Conservation (phyloP, 2,797 vertebrate genomes). For the Mormyrops boulengeri region DNA sequence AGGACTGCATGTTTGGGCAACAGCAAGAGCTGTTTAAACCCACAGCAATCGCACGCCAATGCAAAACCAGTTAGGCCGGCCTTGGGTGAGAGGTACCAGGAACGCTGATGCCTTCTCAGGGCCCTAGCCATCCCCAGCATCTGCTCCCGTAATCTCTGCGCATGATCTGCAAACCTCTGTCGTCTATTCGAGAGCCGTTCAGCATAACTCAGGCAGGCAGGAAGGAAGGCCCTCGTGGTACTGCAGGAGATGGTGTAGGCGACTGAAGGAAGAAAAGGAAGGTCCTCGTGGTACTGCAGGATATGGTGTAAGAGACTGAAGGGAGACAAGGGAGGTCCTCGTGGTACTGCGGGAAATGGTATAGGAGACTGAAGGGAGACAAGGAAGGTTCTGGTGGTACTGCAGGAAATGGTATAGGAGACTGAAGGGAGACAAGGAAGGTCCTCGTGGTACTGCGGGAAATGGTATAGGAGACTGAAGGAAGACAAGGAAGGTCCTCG, state of each 20-base stretch:
- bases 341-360: background rate
- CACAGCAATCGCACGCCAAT: background rate
- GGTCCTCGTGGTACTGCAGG: background rate
- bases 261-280: background rate
- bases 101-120: background rate
- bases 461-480: background rate
- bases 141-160: background rate
- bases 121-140: background rate
- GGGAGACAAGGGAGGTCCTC: background rate
- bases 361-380: background rate
- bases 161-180: background rate
- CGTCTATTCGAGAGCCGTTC: background rate
- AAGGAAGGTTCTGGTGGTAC: background rate
- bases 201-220: background rate
- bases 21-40: background rate
- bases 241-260: background rate
- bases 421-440: background rate
- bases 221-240: background rate
- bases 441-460: background rate
- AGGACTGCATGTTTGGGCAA: background rate
- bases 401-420: background rate
- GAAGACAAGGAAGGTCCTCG: background rate
- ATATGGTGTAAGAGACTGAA: background rate
- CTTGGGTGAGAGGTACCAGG: background rate
- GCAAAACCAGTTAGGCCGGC: background rate